Conservation (phyloP, 2,113 vertebrate genomes). For the Pagrus major region DNA sequence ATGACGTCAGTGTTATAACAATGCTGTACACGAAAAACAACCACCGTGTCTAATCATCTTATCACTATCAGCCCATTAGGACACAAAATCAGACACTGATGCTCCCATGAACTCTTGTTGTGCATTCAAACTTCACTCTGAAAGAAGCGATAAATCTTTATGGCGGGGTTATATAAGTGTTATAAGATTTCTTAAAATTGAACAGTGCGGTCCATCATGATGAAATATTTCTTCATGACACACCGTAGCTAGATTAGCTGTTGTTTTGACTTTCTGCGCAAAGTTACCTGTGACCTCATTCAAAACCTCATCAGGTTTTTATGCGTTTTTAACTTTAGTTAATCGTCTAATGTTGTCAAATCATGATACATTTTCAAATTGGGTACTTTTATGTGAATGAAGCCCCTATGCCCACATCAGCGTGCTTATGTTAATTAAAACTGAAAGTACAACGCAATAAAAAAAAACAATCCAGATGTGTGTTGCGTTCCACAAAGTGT, state of each 20-base stretch:
- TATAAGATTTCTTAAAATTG: not conserved
- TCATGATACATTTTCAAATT: not conserved
- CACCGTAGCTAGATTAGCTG: not conserved
- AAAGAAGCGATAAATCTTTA: constrained; percentile 28
- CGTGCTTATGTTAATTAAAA: not conserved
- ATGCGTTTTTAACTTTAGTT: not conserved
- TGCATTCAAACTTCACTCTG: not conserved
- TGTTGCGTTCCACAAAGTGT: not conserved
- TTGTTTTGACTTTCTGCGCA: constrained; percentile 6
- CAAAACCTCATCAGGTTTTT: rapidly evolving
- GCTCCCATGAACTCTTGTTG: constrained; percentile 16
- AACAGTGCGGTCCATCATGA: not conserved
- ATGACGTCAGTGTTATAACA: not conserved
- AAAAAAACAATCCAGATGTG: not conserved
- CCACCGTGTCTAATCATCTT: constrained; percentile 17
- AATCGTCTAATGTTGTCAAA: not conserved
- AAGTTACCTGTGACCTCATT: not conserved
- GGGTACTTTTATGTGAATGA: not conserved
- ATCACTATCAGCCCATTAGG: constrained; percentile 5
- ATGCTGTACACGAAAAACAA: constrained; percentile 21
- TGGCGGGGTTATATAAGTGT: constrained; percentile 21
- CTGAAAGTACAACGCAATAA: not conserved
- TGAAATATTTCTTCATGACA: not conserved
- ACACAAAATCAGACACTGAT: constrained; percentile 3
- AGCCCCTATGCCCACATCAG: not conserved